These are phyloP conservation scores for Osmerus eperlanus DNA, from an alignment of 2,113 vertebrate species.

Conservation along the genomic window DNA sequence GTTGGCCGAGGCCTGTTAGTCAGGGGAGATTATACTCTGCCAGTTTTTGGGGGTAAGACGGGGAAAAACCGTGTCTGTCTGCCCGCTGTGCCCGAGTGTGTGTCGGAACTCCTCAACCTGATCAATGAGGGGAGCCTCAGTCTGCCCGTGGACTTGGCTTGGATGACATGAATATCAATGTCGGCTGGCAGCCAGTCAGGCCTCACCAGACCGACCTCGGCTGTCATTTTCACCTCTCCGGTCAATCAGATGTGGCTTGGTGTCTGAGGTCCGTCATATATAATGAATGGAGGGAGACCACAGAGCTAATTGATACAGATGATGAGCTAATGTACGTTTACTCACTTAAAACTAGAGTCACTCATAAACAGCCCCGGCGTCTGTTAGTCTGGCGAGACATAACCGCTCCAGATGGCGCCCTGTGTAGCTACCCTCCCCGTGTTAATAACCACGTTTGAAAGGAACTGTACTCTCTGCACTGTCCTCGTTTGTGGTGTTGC, in stretches of 20 bases:
- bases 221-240: neutral
- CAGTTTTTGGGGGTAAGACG: neutral
- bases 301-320: neutral
- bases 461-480: too few relatives aligned
- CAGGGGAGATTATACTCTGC: too few relatives aligned
- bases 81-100: too few relatives aligned
- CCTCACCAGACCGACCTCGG: neutral
- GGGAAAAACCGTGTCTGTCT: neutral
- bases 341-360: conserved; percentile 5
- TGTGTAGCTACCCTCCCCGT: too few relatives aligned
- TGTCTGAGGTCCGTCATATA: conserved; percentile 3
- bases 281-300: neutral
- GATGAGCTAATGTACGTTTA: neutral
- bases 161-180: conserved; percentile 1
- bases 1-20: too few relatives aligned
- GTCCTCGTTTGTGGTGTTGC: too few relatives aligned
- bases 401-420: too few relatives aligned
- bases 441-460: too few relatives aligned
- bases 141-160: conserved; percentile 3
- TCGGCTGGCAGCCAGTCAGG: neutral
- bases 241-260: neutral
- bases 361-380: neutral
- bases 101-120: neutral
- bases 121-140: conserved; percentile 6
- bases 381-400: neutral